Evolutionary conservation across 2,113 vertebrate species (phyloP), one percentile per base, ranked within the genome.

Genomic region (Anhinga anhinga): DNA sequence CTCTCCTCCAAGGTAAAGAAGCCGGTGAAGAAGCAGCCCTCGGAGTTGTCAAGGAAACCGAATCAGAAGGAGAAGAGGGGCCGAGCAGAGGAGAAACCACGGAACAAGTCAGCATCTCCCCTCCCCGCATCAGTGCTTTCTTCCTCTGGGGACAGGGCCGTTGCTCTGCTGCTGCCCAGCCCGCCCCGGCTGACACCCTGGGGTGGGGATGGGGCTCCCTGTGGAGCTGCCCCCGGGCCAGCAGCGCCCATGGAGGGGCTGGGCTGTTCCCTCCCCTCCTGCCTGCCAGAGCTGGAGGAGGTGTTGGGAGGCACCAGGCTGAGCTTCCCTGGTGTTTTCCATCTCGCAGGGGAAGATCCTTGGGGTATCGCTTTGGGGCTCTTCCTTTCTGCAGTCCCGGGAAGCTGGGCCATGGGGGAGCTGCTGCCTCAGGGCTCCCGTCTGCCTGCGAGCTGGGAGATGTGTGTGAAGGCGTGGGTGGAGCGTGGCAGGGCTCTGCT

Each of bases 51-150:
- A 66, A 99, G 98, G 97, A 99, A 99, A 95, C 95, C 97, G 2
- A 98, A 97, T 92, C 98, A 98, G 95, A 99, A 99, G 98, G 99
- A 99, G 94, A 99, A 99, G 95, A 98, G 98, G 76, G 98, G 98
- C 63, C 97, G 98, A 47, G 98, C 97, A 12, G 99, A 99, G 71
- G 99, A 99, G 92, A 99, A 98, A 84, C 96, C 98, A 21, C 98
- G 99, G 95, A 95, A 97, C 66, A 99, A 98, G 99, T 99, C 94
- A 98, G 98, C 58, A 86, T 63, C 92, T 70, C 16, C 74, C 15
- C 61, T 45, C 47, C 19, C 40, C 2, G 27, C 22, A 1, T 42
- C 13, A 2, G 5, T 1, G 5, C 58, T 50, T 45, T 10, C 38
- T 47, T 10, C 21, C 80, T 29, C 11, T 4, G 20, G 45, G 13